Conservation (phyloP, 2,797 vertebrate species). For the Holocentrus rufus region DNA sequence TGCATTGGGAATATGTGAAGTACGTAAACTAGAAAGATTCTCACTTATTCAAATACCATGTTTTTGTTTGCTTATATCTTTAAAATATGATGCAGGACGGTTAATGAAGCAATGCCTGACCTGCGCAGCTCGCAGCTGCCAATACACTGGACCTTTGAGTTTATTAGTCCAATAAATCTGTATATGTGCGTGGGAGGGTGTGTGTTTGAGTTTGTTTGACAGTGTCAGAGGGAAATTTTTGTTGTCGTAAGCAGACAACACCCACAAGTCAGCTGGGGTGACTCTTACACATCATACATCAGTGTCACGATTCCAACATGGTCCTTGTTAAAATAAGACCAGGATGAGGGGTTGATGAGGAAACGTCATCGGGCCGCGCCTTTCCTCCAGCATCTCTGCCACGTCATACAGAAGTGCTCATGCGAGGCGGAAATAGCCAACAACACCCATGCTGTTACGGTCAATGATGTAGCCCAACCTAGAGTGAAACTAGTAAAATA, state of each 20-base stretch:
- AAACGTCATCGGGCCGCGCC: conserved; percentile 58
- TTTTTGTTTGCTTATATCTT: not conserved
- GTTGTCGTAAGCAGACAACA: no score
- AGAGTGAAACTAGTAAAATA: conserved; percentile 1
- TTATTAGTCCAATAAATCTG: not conserved
- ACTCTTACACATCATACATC: no score
- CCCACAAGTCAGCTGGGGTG: no score
- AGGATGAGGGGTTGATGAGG: no score
- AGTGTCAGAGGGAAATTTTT: not conserved
- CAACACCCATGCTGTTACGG: conserved; percentile 19
- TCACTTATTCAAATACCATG: no score
- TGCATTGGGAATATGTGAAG: no score
- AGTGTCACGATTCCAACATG: not conserved
- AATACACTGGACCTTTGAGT: not conserved
- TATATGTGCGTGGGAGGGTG: not conserved
- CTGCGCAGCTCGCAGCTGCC: no score
- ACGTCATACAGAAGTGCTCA: conserved; percentile 63
- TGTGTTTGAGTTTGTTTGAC: not conserved
- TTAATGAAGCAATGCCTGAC: no score
- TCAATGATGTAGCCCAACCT: conserved; percentile 41
- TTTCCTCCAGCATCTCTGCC: conserved; percentile 45
- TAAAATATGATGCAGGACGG: no score
- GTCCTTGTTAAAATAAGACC: no score
- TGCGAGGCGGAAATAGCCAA: conserved; percentile 29
- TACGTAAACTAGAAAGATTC: no score